Evolutionary conservation across 2,888 invertebrate species (phyloP).

Genomic region (Chrysodeixis includens): DNA sequence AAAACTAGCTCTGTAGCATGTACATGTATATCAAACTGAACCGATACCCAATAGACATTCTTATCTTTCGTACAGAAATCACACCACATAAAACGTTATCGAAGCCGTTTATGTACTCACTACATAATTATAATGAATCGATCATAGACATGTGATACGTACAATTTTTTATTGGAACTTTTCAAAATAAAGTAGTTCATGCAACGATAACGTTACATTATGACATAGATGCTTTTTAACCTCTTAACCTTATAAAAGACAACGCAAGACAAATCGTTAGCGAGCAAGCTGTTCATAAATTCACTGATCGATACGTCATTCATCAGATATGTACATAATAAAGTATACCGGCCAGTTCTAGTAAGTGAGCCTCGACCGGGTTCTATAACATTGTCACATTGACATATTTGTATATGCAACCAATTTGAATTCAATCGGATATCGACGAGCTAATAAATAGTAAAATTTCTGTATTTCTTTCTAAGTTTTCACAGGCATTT

Average conservation of each 20-base stretch:
- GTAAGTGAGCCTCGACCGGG: neutral
- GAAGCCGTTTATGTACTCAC: conserved; percentile 27
- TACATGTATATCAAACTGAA: conserved; percentile 13
- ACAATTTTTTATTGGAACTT: conserved; percentile 21
- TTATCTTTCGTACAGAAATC: conserved; percentile 67
- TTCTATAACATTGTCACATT: neutral
- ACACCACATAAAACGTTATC: conserved; percentile 65
- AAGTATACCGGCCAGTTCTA: neutral
- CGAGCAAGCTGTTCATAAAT: conserved; percentile 30
- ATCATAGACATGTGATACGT: conserved; percentile 38
- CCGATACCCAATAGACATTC: conserved; percentile 38
- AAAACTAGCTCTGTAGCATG: conserved; percentile 7
- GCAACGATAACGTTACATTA: conserved; percentile 36
- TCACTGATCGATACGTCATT: conserved; percentile 31
- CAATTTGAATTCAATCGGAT: neutral
- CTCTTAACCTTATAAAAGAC: conserved; percentile 37
- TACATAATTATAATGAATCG: conserved; percentile 46
- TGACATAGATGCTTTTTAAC: conserved; percentile 40
- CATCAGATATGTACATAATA: conserved; percentile 1
- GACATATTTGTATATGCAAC: neutral
- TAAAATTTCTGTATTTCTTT: no score
- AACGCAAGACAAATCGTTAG: conserved; percentile 27
- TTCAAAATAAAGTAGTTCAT: conserved; percentile 24
- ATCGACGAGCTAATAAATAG: no score
- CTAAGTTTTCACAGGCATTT: neutral